A percentile compares a stretch with the other conserved stretches of the same genome.
Conservation (phyloP, 2,888 invertebrate species). For the Halocaridina rubra region DNA sequence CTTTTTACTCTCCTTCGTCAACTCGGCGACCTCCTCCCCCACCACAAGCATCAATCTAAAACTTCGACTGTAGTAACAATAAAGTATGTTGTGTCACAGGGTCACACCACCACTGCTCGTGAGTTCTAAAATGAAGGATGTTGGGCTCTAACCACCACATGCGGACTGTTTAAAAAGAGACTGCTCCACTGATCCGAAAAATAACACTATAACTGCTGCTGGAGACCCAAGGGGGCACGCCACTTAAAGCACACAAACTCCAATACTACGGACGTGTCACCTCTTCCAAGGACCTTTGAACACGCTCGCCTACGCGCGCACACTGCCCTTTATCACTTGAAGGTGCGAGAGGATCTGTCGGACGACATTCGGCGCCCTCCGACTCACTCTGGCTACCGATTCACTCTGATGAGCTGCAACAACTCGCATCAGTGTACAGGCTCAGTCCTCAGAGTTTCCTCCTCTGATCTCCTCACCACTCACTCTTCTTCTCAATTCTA, state of each 20-base stretch:
- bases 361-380: not conserved
- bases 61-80: not conserved
- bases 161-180: not conserved
- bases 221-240: too few species aligned
- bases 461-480: not conserved
- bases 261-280: not conserved
- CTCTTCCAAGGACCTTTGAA: too few species aligned
- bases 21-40: not conserved
- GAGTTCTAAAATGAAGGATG: not conserved
- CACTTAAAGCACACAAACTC: too few species aligned
- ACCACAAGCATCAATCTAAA: not conserved
- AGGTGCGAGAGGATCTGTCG: not conserved
- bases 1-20: not conserved
- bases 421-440: too few species aligned
- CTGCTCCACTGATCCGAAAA: too few species aligned
- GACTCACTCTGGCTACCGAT: constrained; percentile 38
- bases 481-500: not conserved
- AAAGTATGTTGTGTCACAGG: not conserved
- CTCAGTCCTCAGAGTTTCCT: not conserved
- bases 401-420: constrained; percentile 31
- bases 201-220: too few species aligned
- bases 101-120: not conserved
- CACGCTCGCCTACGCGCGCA: not conserved
- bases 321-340: not conserved
- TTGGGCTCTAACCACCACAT: not conserved